phyloP scores from a whole-genome alignment of 2,888 invertebrate species.

The Galeruca laticollis region DNA sequence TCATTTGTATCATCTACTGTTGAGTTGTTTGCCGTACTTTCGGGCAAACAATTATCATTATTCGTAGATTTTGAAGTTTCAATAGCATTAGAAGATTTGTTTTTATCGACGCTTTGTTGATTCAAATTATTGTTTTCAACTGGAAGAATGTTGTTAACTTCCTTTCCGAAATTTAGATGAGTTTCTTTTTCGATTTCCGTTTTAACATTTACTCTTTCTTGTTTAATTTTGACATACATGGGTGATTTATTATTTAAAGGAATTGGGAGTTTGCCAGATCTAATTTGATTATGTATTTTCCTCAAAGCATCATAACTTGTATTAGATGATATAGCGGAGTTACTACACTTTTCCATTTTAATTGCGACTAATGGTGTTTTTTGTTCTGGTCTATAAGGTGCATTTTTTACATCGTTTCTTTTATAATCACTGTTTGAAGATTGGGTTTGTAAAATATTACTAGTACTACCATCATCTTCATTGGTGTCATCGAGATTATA shows the following conservation, averaged over 20 bases:
- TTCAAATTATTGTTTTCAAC: background rate
- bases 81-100: no score
- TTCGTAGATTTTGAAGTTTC: no score
- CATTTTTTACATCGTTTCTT: background rate
- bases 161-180: background rate
- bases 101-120: background rate
- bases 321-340: background rate
- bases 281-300: background rate
- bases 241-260: background rate
- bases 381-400: background rate
- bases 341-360: background rate
- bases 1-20: background rate
- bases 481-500: background rate
- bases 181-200: background rate
- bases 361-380: background rate
- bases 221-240: background rate
- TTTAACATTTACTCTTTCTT: background rate
- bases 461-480: background rate
- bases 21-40: background rate
- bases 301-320: background rate
- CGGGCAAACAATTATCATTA: background rate
- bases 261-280: background rate
- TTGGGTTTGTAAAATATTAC: background rate
- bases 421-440: background rate
- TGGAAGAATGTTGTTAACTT: background rate